phyloP scores from a whole-genome alignment of 2,888 invertebrate genomes.

The Bugulina stolonifera region DNA sequence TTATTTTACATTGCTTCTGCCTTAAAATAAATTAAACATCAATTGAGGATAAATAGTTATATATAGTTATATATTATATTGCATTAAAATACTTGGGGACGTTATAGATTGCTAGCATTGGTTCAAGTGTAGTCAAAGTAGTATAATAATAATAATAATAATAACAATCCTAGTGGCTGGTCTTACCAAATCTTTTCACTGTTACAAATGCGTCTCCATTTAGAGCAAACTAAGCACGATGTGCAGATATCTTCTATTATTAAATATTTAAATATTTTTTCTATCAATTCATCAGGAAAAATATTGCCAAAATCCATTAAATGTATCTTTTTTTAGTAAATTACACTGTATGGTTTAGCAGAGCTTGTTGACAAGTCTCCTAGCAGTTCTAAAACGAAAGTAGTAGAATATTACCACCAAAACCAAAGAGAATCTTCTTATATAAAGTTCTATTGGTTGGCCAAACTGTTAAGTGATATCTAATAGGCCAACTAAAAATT shows the following conservation, averaged over 20 bases:
- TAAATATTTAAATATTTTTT: slow-evolving; percentile 38
- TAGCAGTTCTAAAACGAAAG: background rate
- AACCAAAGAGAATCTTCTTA: too few species aligned
- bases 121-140: too few species aligned
- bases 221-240: slow-evolving; percentile 34
- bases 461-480: too few species aligned
- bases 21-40: too few species aligned
- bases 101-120: too few species aligned
- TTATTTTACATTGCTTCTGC: slow-evolving; percentile 40
- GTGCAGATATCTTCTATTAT: slow-evolving; percentile 34
- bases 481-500: too few species aligned
- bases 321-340: too few species aligned
- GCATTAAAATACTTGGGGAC: too few species aligned
- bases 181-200: slow-evolving; percentile 38
- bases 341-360: background rate
- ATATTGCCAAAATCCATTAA: slow-evolving; percentile 27
- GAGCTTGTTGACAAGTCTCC: background rate
- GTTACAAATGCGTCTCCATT: slow-evolving; percentile 40
- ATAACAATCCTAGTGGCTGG: background rate
- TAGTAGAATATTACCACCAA: too few species aligned
- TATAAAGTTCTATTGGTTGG: too few species aligned
- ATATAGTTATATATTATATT: too few species aligned
- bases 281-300: slow-evolving; percentile 38
- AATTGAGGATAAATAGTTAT: too few species aligned
- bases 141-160: background rate